Evolutionary conservation across 2,113 vertebrate genomes (phyloP).

Genomic region (Halichoeres trimaculatus): DNA sequence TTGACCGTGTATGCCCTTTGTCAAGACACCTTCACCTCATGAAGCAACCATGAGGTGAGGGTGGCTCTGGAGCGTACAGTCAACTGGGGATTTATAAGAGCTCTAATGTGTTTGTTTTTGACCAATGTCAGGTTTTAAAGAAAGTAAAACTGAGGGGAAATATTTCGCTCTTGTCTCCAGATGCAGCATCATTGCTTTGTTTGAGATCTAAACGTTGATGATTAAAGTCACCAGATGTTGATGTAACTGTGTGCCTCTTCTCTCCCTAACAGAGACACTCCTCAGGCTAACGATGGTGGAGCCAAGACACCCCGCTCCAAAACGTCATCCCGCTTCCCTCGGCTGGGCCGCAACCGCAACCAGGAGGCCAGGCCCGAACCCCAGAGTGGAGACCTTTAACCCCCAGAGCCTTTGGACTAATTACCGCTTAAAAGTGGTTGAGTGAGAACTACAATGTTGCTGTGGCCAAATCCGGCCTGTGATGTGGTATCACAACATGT

Average conservation of each 20-base stretch:
- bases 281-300: slow-evolving; percentile 83
- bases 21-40: no score
- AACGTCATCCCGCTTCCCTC: slow-evolving; percentile 88
- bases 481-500: slow-evolving; percentile 5
- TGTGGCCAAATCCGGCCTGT: slow-evolving; percentile 1
- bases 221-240: slow-evolving; percentile 35
- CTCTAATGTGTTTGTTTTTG: no score
- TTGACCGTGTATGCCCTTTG: no score
- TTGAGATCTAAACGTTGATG: slow-evolving; percentile 18
- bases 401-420: not conserved
- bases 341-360: slow-evolving; percentile 86
- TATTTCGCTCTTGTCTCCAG: slow-evolving; percentile 31
- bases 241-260: not conserved
- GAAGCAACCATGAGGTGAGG: no score
- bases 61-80: no score
- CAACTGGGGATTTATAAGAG: no score
- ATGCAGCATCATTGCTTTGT: slow-evolving; percentile 26
- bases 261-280: slow-evolving; percentile 85
- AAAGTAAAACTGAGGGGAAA: no score
- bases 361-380: slow-evolving; percentile 91
- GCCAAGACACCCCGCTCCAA: slow-evolving; percentile 86
- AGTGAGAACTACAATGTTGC: not conserved
- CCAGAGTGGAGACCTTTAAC: slow-evolving; percentile 96
- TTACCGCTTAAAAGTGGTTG: not conserved
- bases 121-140: no score